phyloP scores from a whole-genome alignment of 2,797 vertebrate species.

The Rhynchotus rufescens region DNA sequence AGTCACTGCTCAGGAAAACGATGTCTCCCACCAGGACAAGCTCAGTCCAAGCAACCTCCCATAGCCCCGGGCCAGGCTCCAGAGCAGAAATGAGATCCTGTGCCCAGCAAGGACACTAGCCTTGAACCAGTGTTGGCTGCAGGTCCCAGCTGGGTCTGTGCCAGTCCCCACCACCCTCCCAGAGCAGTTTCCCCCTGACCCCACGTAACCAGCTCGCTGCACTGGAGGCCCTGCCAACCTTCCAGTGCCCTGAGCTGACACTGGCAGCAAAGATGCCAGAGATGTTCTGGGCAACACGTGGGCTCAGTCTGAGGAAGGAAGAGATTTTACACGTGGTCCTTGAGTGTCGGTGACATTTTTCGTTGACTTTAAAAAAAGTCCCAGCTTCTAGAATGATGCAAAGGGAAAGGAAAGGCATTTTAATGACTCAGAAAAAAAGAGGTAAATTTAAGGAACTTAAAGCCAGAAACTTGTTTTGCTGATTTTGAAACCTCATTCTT shows the following conservation, averaged over 20 bases:
- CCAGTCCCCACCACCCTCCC: not conserved
- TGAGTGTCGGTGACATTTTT: not conserved
- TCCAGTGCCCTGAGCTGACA: not conserved
- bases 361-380: not conserved
- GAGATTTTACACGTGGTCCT: too few relatives aligned
- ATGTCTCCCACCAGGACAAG: not conserved
- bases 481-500: conserved; percentile 19
- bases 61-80: not conserved
- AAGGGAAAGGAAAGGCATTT: not conserved
- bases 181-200: too few relatives aligned
- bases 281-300: too few relatives aligned
- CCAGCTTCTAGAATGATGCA: not conserved
- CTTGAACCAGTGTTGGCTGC: too few relatives aligned
- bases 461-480: not conserved
- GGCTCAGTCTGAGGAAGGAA: not conserved
- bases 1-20: not conserved
- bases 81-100: not conserved
- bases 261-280: not conserved
- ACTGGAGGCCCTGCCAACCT: too few relatives aligned
- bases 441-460: not conserved
- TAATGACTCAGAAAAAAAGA: not conserved
- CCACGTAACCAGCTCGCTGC: too few relatives aligned
- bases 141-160: not conserved
- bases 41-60: not conserved
- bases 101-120: not conserved